Evolutionary conservation across 1,140 invertebrate species (phyloP).

Genomic region (Drosophila asahinai): DNA sequence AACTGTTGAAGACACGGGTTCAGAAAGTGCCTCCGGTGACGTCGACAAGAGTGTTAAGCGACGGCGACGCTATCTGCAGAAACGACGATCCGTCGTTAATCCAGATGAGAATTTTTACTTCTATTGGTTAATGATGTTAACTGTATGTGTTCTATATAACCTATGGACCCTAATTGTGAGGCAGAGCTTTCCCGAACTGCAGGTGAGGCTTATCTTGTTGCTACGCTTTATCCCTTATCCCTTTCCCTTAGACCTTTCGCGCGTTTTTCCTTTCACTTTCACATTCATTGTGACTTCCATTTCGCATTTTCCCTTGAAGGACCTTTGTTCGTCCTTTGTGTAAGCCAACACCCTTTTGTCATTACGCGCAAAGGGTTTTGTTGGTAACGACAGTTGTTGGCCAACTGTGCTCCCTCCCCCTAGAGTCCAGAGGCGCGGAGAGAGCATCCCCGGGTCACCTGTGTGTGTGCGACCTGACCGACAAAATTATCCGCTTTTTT

Average conservation of each 20-base stretch:
- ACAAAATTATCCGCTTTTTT: slow-evolving; percentile 42
- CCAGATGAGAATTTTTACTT: slow-evolving; percentile 98
- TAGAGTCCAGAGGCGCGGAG: background rate
- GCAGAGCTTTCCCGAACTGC: slow-evolving; percentile 96
- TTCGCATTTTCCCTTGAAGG: slow-evolving; percentile 36
- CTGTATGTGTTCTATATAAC: slow-evolving; percentile 96
- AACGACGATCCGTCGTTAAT: slow-evolving; percentile 95
- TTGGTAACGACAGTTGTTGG: slow-evolving; percentile 57
- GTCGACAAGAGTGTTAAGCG: slow-evolving; percentile 87
- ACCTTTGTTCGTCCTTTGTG: slow-evolving; percentile 50
- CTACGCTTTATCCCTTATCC: background rate
- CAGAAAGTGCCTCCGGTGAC: slow-evolving; percentile 88
- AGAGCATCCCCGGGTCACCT: slow-evolving; percentile 14
- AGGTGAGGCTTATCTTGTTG: slow-evolving; percentile 85
- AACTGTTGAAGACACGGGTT: slow-evolving; percentile 89
- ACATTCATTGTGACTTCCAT: slow-evolving; percentile 9
- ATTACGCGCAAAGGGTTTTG: slow-evolving; percentile 50
- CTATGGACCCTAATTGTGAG: slow-evolving; percentile 97
- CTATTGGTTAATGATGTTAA: slow-evolving; percentile 96
- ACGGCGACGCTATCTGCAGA: slow-evolving; percentile 88
- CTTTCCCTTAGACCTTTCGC: background rate
- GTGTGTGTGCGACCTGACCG: background rate
- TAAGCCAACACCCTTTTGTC: slow-evolving; percentile 57
- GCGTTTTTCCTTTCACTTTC: background rate
- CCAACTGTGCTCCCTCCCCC: slow-evolving; percentile 5